Evolutionary conservation across 2,113 vertebrate genomes (phyloP), one percentile per base, ranked within the genome.

Genomic region (Phaethon lepturus): DNA sequence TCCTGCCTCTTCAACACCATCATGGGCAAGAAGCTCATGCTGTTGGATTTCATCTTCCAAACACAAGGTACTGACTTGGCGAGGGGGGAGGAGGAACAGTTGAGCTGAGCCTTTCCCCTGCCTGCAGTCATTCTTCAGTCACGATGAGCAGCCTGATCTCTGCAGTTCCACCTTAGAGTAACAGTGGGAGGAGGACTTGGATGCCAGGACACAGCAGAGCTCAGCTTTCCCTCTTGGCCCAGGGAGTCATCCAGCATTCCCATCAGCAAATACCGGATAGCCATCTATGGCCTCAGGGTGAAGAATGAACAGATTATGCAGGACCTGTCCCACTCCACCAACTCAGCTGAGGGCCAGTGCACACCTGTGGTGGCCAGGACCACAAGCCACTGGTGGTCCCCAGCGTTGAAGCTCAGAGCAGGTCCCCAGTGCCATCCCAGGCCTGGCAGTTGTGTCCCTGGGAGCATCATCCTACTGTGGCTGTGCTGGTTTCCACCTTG

Each of bases 1-100:
- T 35, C 80, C 75, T 93, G 81, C n/a, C 86, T 86, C 31, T 95
- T 95, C 69, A 90, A 86, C 63, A 86, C 86, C 5, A 24, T 90
- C n/a, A 75, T 28, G 8, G 86, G 76, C 62, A 20, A 42, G 25
- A 26, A 17, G 25, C 19, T 33, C 71, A 55, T 24, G 38, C 62
- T 90, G 11, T 23, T 90, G 59, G 94, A 81, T 10, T 93, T 95
- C 20, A 8, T 81, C 33, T 86, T 90, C 69, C 31, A 93, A 52
- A 90, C 33, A 90, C 86, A 19, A 95, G 81, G 86, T 90, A 62
- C 55, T 60, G 23, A n/a, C 40, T 53, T 15, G 38, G 25, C 13
- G 38, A 29, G 33, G 11, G 16, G 13, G 31, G 17, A 26, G 33
- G 44, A 47, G 44, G 18, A 50, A 25, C 15, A 24, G 28, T 38